Base-by-base conservation (phyloP, 2,113 vertebrate genomes). In the Heteronetta atricapilla region DNA sequence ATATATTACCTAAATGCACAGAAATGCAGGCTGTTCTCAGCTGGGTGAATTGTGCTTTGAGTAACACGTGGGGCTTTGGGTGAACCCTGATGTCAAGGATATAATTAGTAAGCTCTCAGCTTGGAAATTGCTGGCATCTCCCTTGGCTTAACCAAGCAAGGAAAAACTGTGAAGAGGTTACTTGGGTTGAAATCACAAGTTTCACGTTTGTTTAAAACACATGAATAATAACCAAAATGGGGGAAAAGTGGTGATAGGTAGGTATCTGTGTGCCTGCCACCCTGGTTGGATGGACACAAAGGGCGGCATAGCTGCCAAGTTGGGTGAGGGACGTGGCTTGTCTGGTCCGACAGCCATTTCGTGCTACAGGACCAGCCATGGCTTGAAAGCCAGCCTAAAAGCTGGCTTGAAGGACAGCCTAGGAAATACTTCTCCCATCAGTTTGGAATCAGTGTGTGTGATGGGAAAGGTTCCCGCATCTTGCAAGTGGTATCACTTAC, bases 1-100 rank as follows among this genome's bases (percentile, higher is more conserved):
- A 46, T 74, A 52, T 89, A 70, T 92, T 95, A 94, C 91, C 77
- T 93, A 94, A 93, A 93, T 87, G 77, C 86, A 67, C 78, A 92
- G 86, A 94, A 94, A 93, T 11, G 26, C 74, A 67, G 74, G 58
- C 59, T 80, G 38, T 64, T 94, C 89, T 93, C 90, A 67, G 44
- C 69, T 73, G 79, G 23, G 67, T 73, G 68, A 69, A 80, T 80
- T 90, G 70, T 80, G 72, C 88, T 86, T 2, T 9, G 31, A 86
- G 90, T 82, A 73, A 23, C 22, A 52, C 2, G 4, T 22, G 59
- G 82, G 79, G 78, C 79, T 72, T 79, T 62, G 82, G 85, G 75
- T 90, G 86, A 95, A 88, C 88, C n/a, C 34, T 60, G 7, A 50
- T 1, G 2, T 59, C 56, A 18, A 11, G 16, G 67, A 18, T 85